phyloP scores from a whole-genome alignment of 1,140 invertebrate genomes.

The Halesus radiatus region DNA sequence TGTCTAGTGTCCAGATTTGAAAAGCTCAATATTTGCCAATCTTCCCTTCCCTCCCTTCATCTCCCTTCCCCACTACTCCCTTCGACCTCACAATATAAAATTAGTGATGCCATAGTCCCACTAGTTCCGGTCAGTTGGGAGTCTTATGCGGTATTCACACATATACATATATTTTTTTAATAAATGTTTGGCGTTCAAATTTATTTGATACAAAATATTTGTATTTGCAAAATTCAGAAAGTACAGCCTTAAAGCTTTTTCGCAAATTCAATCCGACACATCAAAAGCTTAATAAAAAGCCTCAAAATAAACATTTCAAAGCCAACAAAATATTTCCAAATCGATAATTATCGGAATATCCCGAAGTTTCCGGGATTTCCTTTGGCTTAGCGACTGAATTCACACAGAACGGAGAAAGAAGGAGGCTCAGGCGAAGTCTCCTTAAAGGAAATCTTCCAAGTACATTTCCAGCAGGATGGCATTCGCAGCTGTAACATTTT shows the following conservation, averaged over 20 bases:
- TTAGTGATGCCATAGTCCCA: too few species aligned
- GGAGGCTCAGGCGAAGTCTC: too few species aligned
- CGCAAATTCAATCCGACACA: background rate
- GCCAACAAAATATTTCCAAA: background rate
- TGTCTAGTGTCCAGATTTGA: too few species aligned
- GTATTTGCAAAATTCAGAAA: too few species aligned
- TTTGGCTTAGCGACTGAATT: constrained; percentile 30
- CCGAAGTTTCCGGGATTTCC: background rate
- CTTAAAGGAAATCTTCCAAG: constrained; percentile 38
- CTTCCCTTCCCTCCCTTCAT: too few species aligned
- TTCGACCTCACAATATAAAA: too few species aligned
- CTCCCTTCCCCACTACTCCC: too few species aligned
- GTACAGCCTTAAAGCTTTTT: background rate
- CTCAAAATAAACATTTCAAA: background rate
- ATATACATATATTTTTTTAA: too few species aligned
- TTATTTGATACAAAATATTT: background rate
- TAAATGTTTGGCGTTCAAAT: background rate
- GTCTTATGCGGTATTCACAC: too few species aligned
- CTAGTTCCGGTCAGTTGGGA: too few species aligned
- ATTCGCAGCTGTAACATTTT: constrained; percentile 45
- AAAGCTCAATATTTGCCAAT: too few species aligned
- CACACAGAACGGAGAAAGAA: constrained; percentile 12
- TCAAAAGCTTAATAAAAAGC: background rate
- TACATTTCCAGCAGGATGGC: constrained; percentile 36
- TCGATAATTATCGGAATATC: constrained; percentile 10